Percentiles rank a stretch among this genome's conserved stretches.
These are phyloP conservation scores for Epirrita christyi DNA, from an alignment of 2,888 invertebrate genomes.

Conservation along the genomic window DNA sequence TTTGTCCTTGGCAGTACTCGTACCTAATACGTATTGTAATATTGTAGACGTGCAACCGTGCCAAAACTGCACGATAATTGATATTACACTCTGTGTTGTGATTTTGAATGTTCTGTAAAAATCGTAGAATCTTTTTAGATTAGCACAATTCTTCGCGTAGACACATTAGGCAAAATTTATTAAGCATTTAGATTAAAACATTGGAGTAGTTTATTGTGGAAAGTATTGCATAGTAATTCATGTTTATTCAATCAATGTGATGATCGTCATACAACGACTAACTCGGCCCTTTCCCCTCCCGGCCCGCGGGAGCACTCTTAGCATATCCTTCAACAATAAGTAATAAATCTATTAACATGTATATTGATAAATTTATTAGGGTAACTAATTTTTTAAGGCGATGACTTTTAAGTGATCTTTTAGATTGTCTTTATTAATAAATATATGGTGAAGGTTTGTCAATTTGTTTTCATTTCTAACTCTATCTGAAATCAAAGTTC, in stretches of 20 bases:
- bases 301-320: slow-evolving; percentile 54
- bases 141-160: slow-evolving; percentile 85
- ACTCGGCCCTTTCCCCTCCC: slow-evolving; percentile 63
- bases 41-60: slow-evolving; percentile 75
- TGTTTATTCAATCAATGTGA: slow-evolving; percentile 80
- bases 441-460: slow-evolving; percentile 85
- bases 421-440: slow-evolving; percentile 86
- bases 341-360: slow-evolving; percentile 79
- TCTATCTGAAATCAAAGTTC: too few relatives aligned
- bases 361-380: slow-evolving; percentile 85
- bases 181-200: slow-evolving; percentile 80
- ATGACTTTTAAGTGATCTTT: slow-evolving; percentile 85
- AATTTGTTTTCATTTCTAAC: slow-evolving; percentile 70
- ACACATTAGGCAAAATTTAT: slow-evolving; percentile 76
- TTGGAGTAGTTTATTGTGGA: slow-evolving; percentile 71
- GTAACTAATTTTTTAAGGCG: slow-evolving; percentile 85
- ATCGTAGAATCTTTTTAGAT: slow-evolving; percentile 82
- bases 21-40: slow-evolving; percentile 72
- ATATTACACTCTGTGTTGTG: slow-evolving; percentile 86
- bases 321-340: slow-evolving; percentile 86
- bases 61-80: slow-evolving; percentile 78
- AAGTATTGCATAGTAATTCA: slow-evolving; percentile 65
- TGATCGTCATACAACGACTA: slow-evolving; percentile 81
- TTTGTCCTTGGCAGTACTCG: slow-evolving; percentile 45
- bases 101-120: slow-evolving; percentile 84